Evolutionary conservation across 53 echinoderm and acorn worm genomes (phyloP).

Genomic region (Echinarachnius parma): DNA sequence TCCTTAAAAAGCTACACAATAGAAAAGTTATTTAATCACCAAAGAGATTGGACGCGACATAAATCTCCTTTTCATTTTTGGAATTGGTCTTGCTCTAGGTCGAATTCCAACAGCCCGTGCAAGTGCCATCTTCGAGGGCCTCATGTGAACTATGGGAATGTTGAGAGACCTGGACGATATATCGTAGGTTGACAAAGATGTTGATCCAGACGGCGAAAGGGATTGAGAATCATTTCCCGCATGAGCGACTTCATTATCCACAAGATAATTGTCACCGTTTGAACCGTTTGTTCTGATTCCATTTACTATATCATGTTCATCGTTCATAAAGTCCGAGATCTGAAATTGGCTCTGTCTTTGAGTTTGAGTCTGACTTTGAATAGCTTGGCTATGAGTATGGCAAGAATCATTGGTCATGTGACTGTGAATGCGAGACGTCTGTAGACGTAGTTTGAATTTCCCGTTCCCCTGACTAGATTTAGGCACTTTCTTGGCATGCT

Average conservation of each 20-base stretch:
- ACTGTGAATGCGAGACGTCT: too few relatives aligned
- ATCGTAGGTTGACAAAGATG: too few relatives aligned
- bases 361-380: neutral
- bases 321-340: neutral
- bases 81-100: neutral
- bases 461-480: too few relatives aligned
- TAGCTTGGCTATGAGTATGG: too few relatives aligned
- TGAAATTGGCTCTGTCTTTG: neutral
- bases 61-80: neutral
- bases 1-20: neutral
- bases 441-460: too few relatives aligned
- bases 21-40: constrained; percentile 13
- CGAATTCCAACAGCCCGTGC: neutral
- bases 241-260: neutral
- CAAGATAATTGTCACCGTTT: neutral
- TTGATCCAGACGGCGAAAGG: neutral
- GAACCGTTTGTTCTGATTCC: neutral
- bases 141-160: constrained; percentile 3
- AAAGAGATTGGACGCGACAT: neutral
- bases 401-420: too few relatives aligned
- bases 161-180: neutral
- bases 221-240: neutral
- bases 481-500: too few relatives aligned
- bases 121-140: neutral
- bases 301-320: neutral